Conservation (phyloP, 2,113 vertebrate species). For the Anguilla rostrata region DNA sequence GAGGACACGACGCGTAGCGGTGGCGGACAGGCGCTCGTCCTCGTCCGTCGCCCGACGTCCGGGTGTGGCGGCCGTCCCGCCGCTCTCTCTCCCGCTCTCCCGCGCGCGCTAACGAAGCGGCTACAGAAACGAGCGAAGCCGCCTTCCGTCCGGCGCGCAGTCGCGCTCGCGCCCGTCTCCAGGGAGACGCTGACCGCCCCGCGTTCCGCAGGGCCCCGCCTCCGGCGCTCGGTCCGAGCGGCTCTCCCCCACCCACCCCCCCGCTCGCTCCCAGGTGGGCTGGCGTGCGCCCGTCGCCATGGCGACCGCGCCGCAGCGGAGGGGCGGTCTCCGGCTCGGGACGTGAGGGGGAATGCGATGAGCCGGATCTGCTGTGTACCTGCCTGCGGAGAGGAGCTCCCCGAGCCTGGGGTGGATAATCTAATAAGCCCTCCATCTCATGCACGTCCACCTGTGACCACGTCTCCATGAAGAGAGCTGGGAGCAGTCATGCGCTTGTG, state of each 20-base stretch:
- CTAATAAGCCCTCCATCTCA: conserved; percentile 57
- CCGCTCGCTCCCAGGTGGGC: conserved; percentile 29
- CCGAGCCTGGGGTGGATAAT: conserved; percentile 59
- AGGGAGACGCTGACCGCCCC: too few species aligned
- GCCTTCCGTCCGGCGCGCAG: too few species aligned
- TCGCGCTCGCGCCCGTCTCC: too few species aligned
- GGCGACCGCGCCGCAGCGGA: conserved; percentile 44
- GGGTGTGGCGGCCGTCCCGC: too few species aligned
- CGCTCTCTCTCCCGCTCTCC: too few species aligned
- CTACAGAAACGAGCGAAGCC: too few species aligned
- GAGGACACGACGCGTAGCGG: too few species aligned
- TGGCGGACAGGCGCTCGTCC: too few species aligned
- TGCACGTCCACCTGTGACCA: conserved; percentile 68
- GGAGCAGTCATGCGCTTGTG: conserved; percentile 20
- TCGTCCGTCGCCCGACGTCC: too few species aligned
- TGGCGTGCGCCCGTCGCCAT: conserved; percentile 48
- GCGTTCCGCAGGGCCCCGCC: too few species aligned
- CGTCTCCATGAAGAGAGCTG: conserved; percentile 49
- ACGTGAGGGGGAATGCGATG: conserved; percentile 70
- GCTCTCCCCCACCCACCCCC: not conserved
- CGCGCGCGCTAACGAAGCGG: not conserved
- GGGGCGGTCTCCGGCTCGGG: conserved; percentile 46
- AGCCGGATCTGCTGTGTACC: conserved; percentile 62
- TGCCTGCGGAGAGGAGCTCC: conserved; percentile 43
- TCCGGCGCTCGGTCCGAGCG: not conserved